A percentile compares a stretch with the other conserved stretches of the same genome.
These are phyloP conservation scores for Anthrax anthrax DNA, from an alignment of 2,888 invertebrate genomes.

Conservation along the genomic window DNA sequence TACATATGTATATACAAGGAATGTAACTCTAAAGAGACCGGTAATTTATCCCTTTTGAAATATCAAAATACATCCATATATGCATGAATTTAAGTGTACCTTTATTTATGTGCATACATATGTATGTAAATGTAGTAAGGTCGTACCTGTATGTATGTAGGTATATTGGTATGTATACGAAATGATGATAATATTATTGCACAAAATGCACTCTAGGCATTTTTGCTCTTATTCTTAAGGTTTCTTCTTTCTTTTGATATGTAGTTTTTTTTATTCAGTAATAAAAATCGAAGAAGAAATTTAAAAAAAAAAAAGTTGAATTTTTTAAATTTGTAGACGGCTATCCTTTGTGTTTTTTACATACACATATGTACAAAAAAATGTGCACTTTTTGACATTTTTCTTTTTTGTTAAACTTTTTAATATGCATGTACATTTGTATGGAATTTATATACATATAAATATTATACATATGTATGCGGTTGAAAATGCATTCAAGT, in stretches of 20 bases:
- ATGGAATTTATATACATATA: too few relatives aligned
- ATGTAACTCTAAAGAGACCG: not conserved
- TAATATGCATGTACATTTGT: too few relatives aligned
- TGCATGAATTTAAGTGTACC: too few relatives aligned
- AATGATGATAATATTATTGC: not conserved
- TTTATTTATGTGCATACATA: too few relatives aligned
- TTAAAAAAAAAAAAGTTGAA: too few relatives aligned
- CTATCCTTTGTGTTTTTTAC: too few relatives aligned
- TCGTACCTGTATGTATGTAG: not conserved
- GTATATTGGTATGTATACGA: not conserved
- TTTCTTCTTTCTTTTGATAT: not conserved
- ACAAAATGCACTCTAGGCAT: not conserved
- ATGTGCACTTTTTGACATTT: too few relatives aligned
- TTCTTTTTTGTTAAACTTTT: too few relatives aligned
- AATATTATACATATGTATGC: not conserved
- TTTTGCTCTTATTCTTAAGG: not conserved
- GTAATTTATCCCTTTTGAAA: not conserved
- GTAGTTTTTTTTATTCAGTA: not conserved
- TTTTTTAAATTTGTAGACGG: too few relatives aligned
- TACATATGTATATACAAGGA: not conserved
- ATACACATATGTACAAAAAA: too few relatives aligned
- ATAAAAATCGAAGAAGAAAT: not conserved
- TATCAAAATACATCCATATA: too few relatives aligned
- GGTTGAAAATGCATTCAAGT: not conserved
- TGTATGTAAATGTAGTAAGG: too few relatives aligned